These are phyloP conservation scores for Hemichromis elongatus DNA, from an alignment of 2,113 vertebrate genomes.

Conservation along the genomic window DNA sequence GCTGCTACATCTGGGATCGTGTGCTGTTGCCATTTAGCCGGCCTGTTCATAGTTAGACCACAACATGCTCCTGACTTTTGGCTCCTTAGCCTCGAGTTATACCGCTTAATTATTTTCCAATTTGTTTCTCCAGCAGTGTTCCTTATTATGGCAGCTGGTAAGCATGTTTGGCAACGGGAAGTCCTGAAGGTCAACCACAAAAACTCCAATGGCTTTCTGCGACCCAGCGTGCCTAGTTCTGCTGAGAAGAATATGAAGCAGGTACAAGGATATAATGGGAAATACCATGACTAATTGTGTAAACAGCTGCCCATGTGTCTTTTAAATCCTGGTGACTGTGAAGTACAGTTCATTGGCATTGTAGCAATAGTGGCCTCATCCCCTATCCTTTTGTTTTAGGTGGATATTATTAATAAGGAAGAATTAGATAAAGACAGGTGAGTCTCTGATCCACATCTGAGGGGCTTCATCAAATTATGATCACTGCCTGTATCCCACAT, in stretches of 20 bases:
- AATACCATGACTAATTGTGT: neutral
- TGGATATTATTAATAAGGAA: constrained; percentile 77
- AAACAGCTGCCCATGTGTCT: neutral
- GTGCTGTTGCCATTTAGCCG: neutral
- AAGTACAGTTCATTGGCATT: constrained; percentile 36
- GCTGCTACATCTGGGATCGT: neutral
- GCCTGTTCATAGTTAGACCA: neutral
- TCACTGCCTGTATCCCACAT: constrained; percentile 22
- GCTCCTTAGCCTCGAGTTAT: neutral
- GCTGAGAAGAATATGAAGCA: constrained; percentile 87
- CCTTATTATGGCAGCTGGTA: constrained; percentile 86
- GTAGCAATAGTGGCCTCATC: constrained; percentile 55
- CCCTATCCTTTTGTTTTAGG: constrained; percentile 78
- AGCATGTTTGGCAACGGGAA: constrained; percentile 78
- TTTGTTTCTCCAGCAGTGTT: constrained; percentile 67
- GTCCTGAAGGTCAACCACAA: constrained; percentile 69
- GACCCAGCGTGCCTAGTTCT: constrained; percentile 74
- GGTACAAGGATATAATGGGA: constrained; percentile 42
- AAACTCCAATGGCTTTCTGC: constrained; percentile 75
- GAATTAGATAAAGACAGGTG: constrained; percentile 77
- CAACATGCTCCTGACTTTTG: neutral
- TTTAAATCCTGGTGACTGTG: constrained; percentile 27
- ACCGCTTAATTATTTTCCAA: neutral
- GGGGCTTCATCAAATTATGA: constrained; percentile 28
- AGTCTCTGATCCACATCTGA: constrained; percentile 53